Conservation (phyloP, 2,797 vertebrate species). For the Acrossocheilus fasciatus region DNA sequence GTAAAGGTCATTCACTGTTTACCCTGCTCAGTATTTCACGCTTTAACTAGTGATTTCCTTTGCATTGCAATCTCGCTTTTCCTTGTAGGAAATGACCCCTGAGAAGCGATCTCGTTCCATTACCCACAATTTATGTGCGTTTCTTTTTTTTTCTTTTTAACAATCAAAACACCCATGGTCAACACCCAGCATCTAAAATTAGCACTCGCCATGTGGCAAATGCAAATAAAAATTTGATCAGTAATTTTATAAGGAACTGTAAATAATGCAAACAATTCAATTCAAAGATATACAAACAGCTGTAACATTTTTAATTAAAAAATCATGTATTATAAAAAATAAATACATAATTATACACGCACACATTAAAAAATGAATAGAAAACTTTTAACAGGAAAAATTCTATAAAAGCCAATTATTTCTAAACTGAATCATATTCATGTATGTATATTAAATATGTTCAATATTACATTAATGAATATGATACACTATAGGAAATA, state of each 20-base stretch:
- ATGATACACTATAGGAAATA: not conserved
- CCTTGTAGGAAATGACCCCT: slow-evolving; percentile 83
- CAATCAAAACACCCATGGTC: not conserved
- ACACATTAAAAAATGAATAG: not conserved
- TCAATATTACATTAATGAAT: not conserved
- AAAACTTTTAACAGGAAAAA: not conserved
- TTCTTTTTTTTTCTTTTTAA: slow-evolving; percentile 48
- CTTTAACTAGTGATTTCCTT: slow-evolving; percentile 87
- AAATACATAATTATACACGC: not conserved
- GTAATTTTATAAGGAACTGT: not conserved
- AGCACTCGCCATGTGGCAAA: slow-evolving; percentile 1
- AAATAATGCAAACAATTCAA: not conserved
- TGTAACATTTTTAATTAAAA: not conserved
- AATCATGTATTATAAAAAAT: not conserved
- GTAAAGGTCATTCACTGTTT: slow-evolving; percentile 81
- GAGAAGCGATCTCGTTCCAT: slow-evolving; percentile 77
- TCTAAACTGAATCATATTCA: not conserved
- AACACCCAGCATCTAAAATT: slow-evolving; percentile 44
- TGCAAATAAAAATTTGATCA: not conserved
- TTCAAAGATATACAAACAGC: not conserved
- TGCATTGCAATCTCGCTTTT: slow-evolving; percentile 77
- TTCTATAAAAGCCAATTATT: not conserved
- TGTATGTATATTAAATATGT: not conserved
- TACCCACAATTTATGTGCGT: slow-evolving; percentile 76
- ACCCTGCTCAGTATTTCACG: slow-evolving; percentile 82